Base-by-base conservation (phyloP, 2,113 vertebrate species). In the Halichoeres trimaculatus region DNA sequence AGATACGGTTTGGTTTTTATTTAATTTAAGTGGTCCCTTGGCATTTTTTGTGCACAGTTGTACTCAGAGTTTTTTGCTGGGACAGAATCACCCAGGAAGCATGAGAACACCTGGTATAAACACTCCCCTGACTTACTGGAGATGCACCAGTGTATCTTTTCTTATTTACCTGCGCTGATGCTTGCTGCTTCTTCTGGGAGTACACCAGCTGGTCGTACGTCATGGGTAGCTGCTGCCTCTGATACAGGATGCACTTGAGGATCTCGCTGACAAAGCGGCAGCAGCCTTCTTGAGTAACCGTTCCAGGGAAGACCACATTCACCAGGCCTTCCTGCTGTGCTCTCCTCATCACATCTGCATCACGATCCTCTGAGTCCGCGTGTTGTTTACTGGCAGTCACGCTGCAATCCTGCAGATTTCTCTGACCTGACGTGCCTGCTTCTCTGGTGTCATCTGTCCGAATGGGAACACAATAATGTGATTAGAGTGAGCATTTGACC, bases 211-310 rank as follows among this genome's bases (percentile, higher is more conserved):
- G 96, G 65, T 98, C 96, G 16, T 97, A 99, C 0, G 96, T 97
- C 92, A 98, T 94, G 40, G 97, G 98, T 2, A 99, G 94, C 72
- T 99, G 98, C 74, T 98, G 96, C 47, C 97, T 93, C 87, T 98
- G 97, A 88, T 98, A 95, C 70, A 98, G 93, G 70, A 98, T 85
- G 67, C 96, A 97, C 82, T 98, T 98, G 19, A 99, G 92, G 24
- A 99, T 94, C 85, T 99, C 97, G 16, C 96, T 96, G 41, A 96
- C 95, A 16, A 99, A 96, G 19, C 91, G 92, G 83, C 94, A 97
- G 87, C 96, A 97, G 82, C 94, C 94, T 14, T 96, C 95, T 47
- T 94, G 94, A 23, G 94, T 96, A 40, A 98, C 95, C 0, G 82
- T 76, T 5, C 97, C 96, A 0, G 96, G 93, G 59, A 98, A 97